Evolutionary conservation across 2,113 vertebrate genomes (phyloP).

Genomic region (Pholis gunnellus): DNA sequence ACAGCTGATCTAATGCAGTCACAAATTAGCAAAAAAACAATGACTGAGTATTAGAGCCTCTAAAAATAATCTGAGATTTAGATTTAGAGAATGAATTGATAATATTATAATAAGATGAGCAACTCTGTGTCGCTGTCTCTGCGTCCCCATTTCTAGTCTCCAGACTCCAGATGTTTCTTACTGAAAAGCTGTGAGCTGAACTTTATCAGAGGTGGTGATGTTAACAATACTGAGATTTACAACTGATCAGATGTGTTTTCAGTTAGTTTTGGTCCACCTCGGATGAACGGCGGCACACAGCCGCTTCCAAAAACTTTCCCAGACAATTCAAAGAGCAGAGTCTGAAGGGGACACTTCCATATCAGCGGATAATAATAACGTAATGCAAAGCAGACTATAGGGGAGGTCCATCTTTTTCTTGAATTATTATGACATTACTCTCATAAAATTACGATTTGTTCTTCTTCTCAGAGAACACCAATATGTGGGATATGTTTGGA

Average conservation of each 20-base stretch:
- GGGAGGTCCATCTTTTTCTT: neutral
- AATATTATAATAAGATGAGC: neutral
- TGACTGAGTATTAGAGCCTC: neutral
- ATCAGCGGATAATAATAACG: too few relatives aligned
- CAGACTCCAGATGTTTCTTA: neutral
- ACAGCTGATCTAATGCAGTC: neutral
- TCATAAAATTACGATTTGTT: neutral
- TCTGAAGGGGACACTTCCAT: neutral
- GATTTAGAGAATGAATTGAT: neutral
- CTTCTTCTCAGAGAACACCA: neutral
- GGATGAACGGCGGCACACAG: too few relatives aligned
- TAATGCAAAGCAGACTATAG: neutral
- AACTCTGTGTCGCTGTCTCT: neutral
- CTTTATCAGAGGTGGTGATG: neutral
- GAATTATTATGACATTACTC: neutral
- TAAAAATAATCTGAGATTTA: neutral
- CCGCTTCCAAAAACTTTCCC: too few relatives aligned
- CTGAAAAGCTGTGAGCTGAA: neutral
- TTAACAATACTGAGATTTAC: neutral
- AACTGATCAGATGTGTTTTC: neutral
- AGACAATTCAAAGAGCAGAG: neutral
- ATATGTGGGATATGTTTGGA: neutral
- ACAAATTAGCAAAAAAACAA: neutral
- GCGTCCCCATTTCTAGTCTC: neutral
- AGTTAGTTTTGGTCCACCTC: neutral